A percentile compares a stretch with the other conserved stretches of the same genome.
Conservation (phyloP, 2,113 vertebrate genomes). For the Fulica atra region DNA sequence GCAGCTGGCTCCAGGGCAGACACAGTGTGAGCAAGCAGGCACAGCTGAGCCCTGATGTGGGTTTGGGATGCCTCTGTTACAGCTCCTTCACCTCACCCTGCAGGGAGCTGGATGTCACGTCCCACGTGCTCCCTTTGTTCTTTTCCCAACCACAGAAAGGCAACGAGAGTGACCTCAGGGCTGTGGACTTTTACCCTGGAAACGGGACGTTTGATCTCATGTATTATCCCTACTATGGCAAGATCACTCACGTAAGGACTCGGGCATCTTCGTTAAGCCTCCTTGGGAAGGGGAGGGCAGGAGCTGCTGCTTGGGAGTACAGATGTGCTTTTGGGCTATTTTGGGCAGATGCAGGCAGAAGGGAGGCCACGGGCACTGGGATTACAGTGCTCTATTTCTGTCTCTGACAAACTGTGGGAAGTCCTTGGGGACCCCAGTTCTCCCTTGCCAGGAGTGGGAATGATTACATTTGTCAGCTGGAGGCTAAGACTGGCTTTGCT, state of each 20-base stretch:
- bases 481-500: not conserved
- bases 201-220: constrained; percentile 86
- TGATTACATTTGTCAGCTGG: not conserved
- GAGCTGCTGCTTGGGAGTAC: not conserved
- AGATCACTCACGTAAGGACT: constrained; percentile 89
- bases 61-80: not conserved
- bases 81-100: not conserved
- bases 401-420: not conserved
- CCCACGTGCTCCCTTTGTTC: not conserved
- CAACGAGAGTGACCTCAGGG: constrained; percentile 79
- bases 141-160: constrained; percentile 82
- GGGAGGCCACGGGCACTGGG: not conserved
- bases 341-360: not conserved
- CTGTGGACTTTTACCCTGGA: constrained; percentile 87
- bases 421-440: not conserved
- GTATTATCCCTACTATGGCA: constrained; percentile 97
- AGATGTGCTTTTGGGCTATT: constrained; percentile 12
- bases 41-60: accelerated
- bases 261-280: not conserved
- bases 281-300: not conserved
- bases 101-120: not conserved
- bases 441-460: not conserved
- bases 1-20: not conserved
- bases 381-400: not conserved
- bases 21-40: not conserved